Evolutionary conservation across 2,797 vertebrate species (phyloP).

Genomic region (Acrocephalus scirpaceus): DNA sequence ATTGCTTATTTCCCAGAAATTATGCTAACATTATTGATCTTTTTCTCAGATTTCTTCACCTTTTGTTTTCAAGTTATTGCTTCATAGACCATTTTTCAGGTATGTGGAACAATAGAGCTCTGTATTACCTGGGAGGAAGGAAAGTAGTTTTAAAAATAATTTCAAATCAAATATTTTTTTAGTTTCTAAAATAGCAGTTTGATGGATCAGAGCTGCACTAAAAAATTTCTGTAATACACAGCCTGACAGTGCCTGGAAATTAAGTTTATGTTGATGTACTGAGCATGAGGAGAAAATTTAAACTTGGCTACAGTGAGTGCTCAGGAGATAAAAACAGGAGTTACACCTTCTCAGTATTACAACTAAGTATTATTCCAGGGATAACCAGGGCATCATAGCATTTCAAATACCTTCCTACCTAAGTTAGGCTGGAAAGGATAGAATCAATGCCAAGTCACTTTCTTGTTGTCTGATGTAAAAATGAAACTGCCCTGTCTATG

Average conservation of each 20-base stretch:
- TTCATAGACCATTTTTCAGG: constrained; percentile 98
- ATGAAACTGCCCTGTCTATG: neutral
- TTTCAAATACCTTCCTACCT: neutral
- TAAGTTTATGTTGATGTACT: neutral
- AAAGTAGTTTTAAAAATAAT: neutral
- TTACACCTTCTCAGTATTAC: neutral
- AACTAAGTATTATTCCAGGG: neutral
- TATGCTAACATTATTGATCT: neutral
- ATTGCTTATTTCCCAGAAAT: neutral
- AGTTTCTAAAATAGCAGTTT: neutral
- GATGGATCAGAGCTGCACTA: neutral
- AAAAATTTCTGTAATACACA: neutral
- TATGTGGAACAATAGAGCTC: constrained; percentile 56
- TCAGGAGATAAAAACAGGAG: neutral
- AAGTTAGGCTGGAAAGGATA: neutral
- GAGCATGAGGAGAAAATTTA: neutral
- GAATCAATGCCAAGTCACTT: neutral
- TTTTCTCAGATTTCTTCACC: constrained; percentile 93
- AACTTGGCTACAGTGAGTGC: neutral
- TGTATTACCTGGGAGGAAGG: neutral
- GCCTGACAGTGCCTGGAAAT: neutral
- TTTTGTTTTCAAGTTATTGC: constrained; percentile 96
- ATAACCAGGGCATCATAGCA: neutral
- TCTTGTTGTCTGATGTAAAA: neutral
- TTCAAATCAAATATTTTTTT: neutral